Conservation (phyloP, 2,888 invertebrate species). For the Anagyrus pseudococci region DNA sequence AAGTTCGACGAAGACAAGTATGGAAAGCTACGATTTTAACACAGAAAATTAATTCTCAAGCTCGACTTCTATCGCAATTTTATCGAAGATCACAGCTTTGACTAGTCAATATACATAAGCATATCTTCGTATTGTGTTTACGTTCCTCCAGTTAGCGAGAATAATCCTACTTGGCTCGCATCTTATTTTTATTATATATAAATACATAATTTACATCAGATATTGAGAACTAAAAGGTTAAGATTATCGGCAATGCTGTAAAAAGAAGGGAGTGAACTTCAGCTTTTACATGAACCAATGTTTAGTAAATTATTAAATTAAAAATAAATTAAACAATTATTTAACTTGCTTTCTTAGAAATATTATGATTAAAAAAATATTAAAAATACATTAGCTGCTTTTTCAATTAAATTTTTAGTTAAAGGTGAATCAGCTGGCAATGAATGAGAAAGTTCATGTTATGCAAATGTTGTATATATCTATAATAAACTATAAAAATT, state of each 20-base stretch:
- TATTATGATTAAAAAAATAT: neutral
- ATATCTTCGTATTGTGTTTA: conserved; percentile 7
- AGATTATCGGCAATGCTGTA: neutral
- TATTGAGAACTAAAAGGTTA: neutral
- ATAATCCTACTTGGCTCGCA: conserved; percentile 18
- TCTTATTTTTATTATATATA: conserved; percentile 18
- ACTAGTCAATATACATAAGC: conserved; percentile 31
- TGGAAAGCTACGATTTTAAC: neutral
- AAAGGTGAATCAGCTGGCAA: no score
- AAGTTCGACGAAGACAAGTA: neutral
- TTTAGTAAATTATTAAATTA: neutral
- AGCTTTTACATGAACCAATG: neutral
- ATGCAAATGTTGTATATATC: neutral
- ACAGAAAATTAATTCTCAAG: conserved; percentile 15
- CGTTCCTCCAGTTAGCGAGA: conserved; percentile 17
- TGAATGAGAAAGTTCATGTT: no score
- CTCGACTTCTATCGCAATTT: conserved; percentile 14
- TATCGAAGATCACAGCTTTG: conserved; percentile 32
- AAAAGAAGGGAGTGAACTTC: conserved; percentile 16
- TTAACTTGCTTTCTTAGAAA: no score
- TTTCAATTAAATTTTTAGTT: no score
- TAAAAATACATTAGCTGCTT: neutral
- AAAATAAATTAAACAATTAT: neutral
- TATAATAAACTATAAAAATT: conserved; percentile 11
- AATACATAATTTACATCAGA: conserved; percentile 16